These are phyloP conservation scores for Apotomis turbidana DNA, from an alignment of 2,888 invertebrate genomes.

Conservation along the genomic window DNA sequence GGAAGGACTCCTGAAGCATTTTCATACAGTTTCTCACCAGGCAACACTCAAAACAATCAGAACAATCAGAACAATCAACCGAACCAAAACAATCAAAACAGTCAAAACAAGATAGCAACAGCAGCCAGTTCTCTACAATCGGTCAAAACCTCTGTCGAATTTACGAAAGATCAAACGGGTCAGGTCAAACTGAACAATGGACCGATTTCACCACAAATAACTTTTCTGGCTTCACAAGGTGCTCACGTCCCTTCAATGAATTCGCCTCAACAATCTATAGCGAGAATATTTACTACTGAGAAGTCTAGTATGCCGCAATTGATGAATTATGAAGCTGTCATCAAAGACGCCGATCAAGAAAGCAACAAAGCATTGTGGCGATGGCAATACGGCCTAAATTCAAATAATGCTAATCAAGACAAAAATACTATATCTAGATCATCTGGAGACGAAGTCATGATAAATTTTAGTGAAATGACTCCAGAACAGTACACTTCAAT, in stretches of 20 bases:
- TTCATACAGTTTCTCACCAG: constrained; percentile 67
- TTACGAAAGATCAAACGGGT: constrained; percentile 59
- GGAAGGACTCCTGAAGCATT: constrained; percentile 79
- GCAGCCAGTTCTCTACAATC: constrained; percentile 65
- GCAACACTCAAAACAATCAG: constrained; percentile 43
- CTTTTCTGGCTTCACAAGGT: constrained; percentile 78
- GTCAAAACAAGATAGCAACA: constrained; percentile 65
- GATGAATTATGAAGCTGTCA: constrained; percentile 72
- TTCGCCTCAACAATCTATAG: constrained; percentile 59
- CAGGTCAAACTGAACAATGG: constrained; percentile 64
- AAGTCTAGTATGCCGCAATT: constrained; percentile 72
- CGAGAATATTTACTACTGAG: constrained; percentile 66
- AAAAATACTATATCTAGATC: constrained; percentile 77
- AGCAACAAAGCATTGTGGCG: constrained; percentile 74
- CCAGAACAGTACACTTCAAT: constrained; percentile 73
- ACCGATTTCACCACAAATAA: constrained; percentile 75
- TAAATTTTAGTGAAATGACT: constrained; percentile 77
- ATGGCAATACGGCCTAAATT: constrained; percentile 75
- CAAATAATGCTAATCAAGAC: constrained; percentile 56
- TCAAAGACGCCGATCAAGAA: constrained; percentile 69
- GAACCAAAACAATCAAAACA: constrained; percentile 46
- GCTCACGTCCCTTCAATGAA: constrained; percentile 69
- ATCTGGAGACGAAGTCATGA: constrained; percentile 71
- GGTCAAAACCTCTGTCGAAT: constrained; percentile 64
- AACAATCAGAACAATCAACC: constrained; percentile 55